A percentile compares a stretch with the other conserved stretches of the same genome.
Evolutionary conservation across 1,140 invertebrate species (phyloP).

Genomic region (Sycobia sp.): DNA sequence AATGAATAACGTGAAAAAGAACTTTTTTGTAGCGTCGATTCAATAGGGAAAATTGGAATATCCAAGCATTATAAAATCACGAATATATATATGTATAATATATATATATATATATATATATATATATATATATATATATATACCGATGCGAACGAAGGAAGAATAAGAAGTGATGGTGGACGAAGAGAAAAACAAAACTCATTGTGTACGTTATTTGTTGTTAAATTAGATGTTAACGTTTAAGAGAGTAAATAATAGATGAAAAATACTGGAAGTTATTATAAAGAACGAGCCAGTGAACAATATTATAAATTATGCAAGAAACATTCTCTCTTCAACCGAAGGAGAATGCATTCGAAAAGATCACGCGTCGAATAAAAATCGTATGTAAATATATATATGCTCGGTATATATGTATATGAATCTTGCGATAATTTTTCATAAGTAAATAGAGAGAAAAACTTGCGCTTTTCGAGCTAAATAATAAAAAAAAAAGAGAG

Average conservation of each 20-base stretch:
- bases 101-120: slow-evolving; percentile 1
- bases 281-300: not conserved
- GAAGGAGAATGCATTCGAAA: not conserved
- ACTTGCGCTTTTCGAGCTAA: too few relatives aligned
- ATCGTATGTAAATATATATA: too few relatives aligned
- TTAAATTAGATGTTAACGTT: slow-evolving; percentile 21
- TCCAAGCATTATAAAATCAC: not conserved
- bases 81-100: too few relatives aligned
- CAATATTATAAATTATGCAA: too few relatives aligned
- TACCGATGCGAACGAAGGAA: too few relatives aligned
- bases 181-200: slow-evolving; percentile 2
- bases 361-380: too few relatives aligned
- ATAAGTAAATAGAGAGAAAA: slow-evolving; percentile 22
- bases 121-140: too few relatives aligned
- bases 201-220: slow-evolving; percentile 14
- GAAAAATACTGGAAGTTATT: not conserved
- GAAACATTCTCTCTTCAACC: too few relatives aligned
- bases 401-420: slow-evolving; percentile 3
- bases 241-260: not conserved
- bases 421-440: slow-evolving; percentile 15
- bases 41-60: slow-evolving; percentile 6
- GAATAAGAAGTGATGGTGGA: too few relatives aligned
- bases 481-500: not conserved
- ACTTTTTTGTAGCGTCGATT: slow-evolving; percentile 10
- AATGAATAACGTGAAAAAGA: too few relatives aligned